Evolutionary conservation across 2,888 invertebrate genomes (phyloP).

Genomic region (Leptinotarsa rubiginosa): DNA sequence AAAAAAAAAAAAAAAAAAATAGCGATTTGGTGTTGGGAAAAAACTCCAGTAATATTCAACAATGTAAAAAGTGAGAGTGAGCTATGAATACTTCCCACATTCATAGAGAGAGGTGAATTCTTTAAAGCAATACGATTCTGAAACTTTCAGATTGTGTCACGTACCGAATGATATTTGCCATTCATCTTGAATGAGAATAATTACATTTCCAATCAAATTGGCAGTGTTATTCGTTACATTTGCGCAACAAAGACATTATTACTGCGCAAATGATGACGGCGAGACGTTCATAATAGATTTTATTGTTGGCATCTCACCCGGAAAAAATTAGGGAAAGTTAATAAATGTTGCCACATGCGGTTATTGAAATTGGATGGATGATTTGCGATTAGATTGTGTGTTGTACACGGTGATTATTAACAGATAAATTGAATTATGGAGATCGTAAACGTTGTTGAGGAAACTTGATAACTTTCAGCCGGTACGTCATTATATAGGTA

Average conservation of each 20-base stretch:
- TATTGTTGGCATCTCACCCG: slow-evolving; percentile 7
- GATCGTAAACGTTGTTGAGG: not conserved
- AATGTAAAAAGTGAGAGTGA: slow-evolving; percentile 13
- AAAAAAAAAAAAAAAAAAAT: too few relatives aligned
- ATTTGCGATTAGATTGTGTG: slow-evolving; percentile 14
- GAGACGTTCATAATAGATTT: slow-evolving; percentile 11
- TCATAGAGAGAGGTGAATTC: not conserved
- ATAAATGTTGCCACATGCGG: slow-evolving; percentile 18
- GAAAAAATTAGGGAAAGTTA: slow-evolving; percentile 16
- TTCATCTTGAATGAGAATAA: slow-evolving; percentile 31
- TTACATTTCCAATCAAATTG: slow-evolving; percentile 35
- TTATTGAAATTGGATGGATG: slow-evolving; percentile 17
- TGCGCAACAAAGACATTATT: slow-evolving; percentile 30
- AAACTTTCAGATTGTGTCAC: slow-evolving; percentile 24
- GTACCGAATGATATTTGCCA: slow-evolving; percentile 33
- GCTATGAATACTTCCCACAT: slow-evolving; percentile 11
- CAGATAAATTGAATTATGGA: not conserved
- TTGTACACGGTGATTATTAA: not conserved
- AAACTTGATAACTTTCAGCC: not conserved
- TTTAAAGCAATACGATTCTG: not conserved
- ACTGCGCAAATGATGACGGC: not conserved
- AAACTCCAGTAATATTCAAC: too few relatives aligned
- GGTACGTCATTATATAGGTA: too few relatives aligned
- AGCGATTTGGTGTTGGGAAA: too few relatives aligned
- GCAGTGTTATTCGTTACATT: slow-evolving; percentile 28